Evolutionary conservation across 2,888 invertebrate species (phyloP), one percentile per base, ranked within the genome.

Genomic region (Plagodis dolabraria): DNA sequence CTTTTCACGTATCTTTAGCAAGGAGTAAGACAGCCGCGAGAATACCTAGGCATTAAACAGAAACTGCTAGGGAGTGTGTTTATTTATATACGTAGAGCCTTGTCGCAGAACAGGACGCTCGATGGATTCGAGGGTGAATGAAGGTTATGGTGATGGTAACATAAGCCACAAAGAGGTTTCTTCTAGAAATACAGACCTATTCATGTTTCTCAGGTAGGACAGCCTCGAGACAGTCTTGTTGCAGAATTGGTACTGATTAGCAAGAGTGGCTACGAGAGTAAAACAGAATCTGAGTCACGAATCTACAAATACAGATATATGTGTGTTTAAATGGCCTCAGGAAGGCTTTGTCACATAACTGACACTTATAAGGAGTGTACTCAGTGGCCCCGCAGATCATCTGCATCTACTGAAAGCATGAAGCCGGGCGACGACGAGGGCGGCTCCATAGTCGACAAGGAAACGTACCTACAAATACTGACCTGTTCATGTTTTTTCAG

Each of bases 401-500:
- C 95, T 53, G 94, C 95, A 80, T 94, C 94, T 40, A 94, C 93
- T 5, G 95, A 95, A 65, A 95, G 95, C 48, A 95, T 95, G 58
- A 95, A 94, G 47, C 95, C 93, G 68, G 94, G 94, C 22, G 22
- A 22, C 60, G 94, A 94, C 65, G 93, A 93, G 64, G 93, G 93
- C 57, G 93, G 94, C 86, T 94, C 94, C 68, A 93, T 93, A 77
- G 94, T 94, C 82, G 94, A 94, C n/a, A n/a, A n/a, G n/a, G 22
- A 22, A 22, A 1, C 22, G 22, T 22, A 22, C 22, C 4, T 1
- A 22, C 22, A 22, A 22, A 22, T 22, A 22, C 22, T 22, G 22
- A 98, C 98, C 96, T 98, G 98, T 89, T 98, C 97, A 94, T 98
- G 98, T 89, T 97, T 96, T 92, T 97, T 97, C 74, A 98, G 94